Percentiles rank a stretch among this genome's conserved stretches.
These are phyloP conservation scores for Eriocheir sinensis DNA, from an alignment of 1,140 invertebrate species.

Conservation along the genomic window DNA sequence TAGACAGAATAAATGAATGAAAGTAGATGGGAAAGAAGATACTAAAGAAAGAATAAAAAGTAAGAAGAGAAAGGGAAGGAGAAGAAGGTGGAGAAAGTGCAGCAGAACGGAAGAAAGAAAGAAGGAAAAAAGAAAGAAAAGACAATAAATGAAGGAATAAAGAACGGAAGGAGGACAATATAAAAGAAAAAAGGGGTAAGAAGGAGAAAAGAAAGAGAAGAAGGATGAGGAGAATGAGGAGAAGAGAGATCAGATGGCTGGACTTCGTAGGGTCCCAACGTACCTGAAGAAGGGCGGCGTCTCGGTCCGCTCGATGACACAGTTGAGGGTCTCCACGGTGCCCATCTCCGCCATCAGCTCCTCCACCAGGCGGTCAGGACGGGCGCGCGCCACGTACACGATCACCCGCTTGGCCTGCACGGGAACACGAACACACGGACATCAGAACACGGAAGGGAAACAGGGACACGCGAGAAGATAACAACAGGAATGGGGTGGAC, in stretches of 20 bases:
- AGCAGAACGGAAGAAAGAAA: neutral
- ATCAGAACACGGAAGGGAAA: too few species aligned
- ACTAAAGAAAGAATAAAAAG: too few species aligned
- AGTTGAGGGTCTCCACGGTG: slow-evolving; percentile 97
- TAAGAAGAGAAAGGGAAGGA: too few species aligned
- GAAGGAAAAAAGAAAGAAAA: neutral
- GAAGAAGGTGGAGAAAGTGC: neutral
- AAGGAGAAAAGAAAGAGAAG: too few species aligned
- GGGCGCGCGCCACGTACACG: slow-evolving; percentile 93
- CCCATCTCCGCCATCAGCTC: slow-evolving; percentile 98
- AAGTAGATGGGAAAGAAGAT: too few species aligned
- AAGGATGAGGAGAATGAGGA: neutral
- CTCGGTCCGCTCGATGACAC: slow-evolving; percentile 96
- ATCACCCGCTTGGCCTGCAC: slow-evolving; percentile 96
- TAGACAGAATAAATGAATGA: too few species aligned
- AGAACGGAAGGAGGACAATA: neutral
- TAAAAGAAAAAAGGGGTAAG: too few species aligned
- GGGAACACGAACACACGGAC: too few species aligned
- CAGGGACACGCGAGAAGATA: too few species aligned
- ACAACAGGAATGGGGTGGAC: too few species aligned
- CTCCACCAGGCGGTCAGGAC: slow-evolving; percentile 95
- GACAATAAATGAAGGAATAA: neutral
- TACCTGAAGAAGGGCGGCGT: slow-evolving; percentile 98
- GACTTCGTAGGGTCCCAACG: too few species aligned
- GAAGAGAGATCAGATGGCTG: too few species aligned